Evolutionary conservation across 2,113 vertebrate species (phyloP).

Genomic region (Ahaetulla prasina): DNA sequence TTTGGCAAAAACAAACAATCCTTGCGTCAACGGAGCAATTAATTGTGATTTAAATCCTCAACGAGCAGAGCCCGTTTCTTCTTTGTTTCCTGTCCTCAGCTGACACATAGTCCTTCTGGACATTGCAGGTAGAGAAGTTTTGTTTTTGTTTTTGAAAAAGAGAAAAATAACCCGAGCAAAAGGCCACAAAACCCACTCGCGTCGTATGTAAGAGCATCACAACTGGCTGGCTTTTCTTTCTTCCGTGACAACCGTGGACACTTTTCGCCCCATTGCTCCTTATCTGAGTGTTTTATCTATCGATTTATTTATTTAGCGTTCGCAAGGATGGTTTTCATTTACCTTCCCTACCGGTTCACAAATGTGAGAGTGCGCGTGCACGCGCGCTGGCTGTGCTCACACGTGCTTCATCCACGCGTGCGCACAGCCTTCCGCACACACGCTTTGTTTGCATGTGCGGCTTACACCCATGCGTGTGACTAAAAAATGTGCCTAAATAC

Average conservation of each 20-base stretch:
- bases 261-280: neutral
- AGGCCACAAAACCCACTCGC: neutral
- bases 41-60: neutral
- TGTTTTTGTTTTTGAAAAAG: too few species aligned
- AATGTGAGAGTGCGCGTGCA: too few species aligned
- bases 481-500: too few species aligned
- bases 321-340: too few species aligned
- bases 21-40: neutral
- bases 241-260: neutral
- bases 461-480: too few species aligned
- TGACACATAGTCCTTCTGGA: neutral
- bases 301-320: neutral
- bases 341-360: too few species aligned
- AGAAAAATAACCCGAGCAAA: neutral
- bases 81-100: neutral
- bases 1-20: neutral
- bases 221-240: neutral
- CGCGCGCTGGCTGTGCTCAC: too few species aligned
- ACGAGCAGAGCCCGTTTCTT: neutral
- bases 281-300: neutral
- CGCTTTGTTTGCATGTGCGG: too few species aligned
- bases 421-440: too few species aligned
- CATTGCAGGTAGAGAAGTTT: rapidly evolving
- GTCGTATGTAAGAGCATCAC: neutral
- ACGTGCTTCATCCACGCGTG: too few species aligned